These are phyloP conservation scores for Fopius arisanus DNA, from an alignment of 1,140 invertebrate species.

Conservation along the genomic window DNA sequence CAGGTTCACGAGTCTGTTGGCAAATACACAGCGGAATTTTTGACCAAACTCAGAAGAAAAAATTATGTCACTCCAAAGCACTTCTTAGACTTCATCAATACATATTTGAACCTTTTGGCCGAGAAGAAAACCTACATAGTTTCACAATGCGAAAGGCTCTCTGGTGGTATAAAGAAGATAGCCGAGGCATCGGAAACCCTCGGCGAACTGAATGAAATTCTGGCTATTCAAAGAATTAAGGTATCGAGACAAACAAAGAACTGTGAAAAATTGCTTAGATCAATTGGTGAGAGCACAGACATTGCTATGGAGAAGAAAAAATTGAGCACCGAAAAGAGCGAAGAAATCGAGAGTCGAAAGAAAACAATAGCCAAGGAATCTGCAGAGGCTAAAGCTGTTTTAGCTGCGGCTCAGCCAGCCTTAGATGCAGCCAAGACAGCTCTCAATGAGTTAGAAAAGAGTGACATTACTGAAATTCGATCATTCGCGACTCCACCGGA, in stretches of 20 bases:
- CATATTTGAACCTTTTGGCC: conserved; percentile 77
- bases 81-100: conserved; percentile 85
- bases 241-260: conserved; percentile 78
- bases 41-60: conserved; percentile 73
- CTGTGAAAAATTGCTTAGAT: conserved; percentile 75
- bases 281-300: conserved; percentile 72
- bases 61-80: conserved; percentile 92
- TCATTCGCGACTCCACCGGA: conserved; percentile 91
- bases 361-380: conserved; percentile 81
- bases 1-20: conserved; percentile 80
- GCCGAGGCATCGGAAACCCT: conserved; percentile 80
- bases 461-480: conserved; percentile 90
- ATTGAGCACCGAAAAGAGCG: conserved; percentile 77
- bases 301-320: conserved; percentile 78
- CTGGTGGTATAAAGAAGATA: conserved; percentile 74
- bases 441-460: conserved; percentile 82
- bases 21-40: conserved; percentile 77
- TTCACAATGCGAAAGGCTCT: conserved; percentile 56
- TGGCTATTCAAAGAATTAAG: conserved; percentile 79
- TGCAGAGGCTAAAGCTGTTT: conserved; percentile 78
- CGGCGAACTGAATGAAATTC: conserved; percentile 75
- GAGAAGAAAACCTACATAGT: conserved; percentile 65
- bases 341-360: conserved; percentile 81
- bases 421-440: conserved; percentile 81
- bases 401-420: conserved; percentile 82